Evolutionary conservation across 2,888 invertebrate species (phyloP).

Genomic region (Gerris lacustris): DNA sequence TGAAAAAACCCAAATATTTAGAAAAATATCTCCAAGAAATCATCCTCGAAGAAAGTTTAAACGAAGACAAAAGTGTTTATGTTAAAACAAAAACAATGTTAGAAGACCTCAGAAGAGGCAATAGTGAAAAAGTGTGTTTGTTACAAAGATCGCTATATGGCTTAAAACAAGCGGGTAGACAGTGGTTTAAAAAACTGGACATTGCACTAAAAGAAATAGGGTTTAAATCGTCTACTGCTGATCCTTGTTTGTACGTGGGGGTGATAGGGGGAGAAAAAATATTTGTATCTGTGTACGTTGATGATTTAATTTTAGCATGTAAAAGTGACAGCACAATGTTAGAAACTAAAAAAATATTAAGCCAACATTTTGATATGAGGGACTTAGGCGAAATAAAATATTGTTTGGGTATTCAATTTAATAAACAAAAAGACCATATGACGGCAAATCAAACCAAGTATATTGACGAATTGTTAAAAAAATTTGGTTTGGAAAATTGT

Average conservation of each 20-base stretch:
- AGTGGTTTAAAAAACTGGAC: slow-evolving; percentile 25
- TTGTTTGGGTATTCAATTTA: not conserved
- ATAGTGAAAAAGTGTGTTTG: too few species aligned
- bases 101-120: slow-evolving; percentile 14
- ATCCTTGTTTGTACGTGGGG: not conserved
- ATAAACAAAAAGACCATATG: not conserved
- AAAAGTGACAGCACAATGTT: not conserved
- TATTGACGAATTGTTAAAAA: not conserved
- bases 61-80: not conserved
- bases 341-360: too few species aligned
- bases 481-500: not conserved
- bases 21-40: slow-evolving; percentile 19
- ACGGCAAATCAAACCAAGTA: not conserved
- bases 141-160: too few species aligned
- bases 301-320: not conserved
- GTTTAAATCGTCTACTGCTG: not conserved
- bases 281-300: not conserved
- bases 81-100: slow-evolving; percentile 12
- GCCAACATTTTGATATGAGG: too few species aligned
- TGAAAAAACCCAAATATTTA: slow-evolving; percentile 17
- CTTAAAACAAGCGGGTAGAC: slow-evolving; percentile 24
- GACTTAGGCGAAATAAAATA: not conserved
- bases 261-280: not conserved
- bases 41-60: slow-evolving; percentile 9
- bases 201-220: not conserved